Evolutionary conservation across 2,888 invertebrate species (phyloP).

Genomic region (Lepetodrilus schrolli): DNA sequence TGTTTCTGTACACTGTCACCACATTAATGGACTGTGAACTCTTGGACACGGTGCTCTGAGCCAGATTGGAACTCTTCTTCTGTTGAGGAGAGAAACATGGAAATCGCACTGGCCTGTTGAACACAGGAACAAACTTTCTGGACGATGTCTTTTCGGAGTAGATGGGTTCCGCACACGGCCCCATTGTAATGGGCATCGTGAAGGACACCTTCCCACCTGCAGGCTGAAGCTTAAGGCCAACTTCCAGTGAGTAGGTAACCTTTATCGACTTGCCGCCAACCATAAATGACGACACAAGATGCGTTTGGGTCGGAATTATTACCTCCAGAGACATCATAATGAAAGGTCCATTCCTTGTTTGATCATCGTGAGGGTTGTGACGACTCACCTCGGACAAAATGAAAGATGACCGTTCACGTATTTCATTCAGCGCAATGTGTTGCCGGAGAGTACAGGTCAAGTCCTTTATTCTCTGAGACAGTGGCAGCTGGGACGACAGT

Average conservation of each 20-base stretch:
- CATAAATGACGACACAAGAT: constrained; percentile 61
- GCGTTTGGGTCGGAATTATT: constrained; percentile 58
- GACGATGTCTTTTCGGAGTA: constrained; percentile 41
- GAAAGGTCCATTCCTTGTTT: background rate
- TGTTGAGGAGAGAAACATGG: constrained; percentile 56
- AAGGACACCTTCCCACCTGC: constrained; percentile 60
- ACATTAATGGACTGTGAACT: constrained; percentile 37
- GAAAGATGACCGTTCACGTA: constrained; percentile 44
- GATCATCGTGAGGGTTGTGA: constrained; percentile 46
- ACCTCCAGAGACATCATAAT: constrained; percentile 49
- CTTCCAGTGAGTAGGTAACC: constrained; percentile 56
- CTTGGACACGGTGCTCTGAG: constrained; percentile 16
- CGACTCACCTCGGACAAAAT: constrained; percentile 47
- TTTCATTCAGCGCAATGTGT: constrained; percentile 43
- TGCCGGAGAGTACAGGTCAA: constrained; percentile 57
- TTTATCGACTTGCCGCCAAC: constrained; percentile 54
- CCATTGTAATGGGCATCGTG: constrained; percentile 61
- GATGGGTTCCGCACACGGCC: constrained; percentile 57
- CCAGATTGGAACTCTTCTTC: background rate
- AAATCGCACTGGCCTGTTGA: constrained; percentile 63
- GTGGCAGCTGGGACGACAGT: constrained; percentile 46
- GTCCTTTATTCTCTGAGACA: constrained; percentile 52
- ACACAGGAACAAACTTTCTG: constrained; percentile 57
- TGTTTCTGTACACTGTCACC: constrained; percentile 40
- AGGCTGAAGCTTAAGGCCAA: constrained; percentile 56